Conservation (phyloP, 2,113 vertebrate species). For the Pachypanchax playfairii region DNA sequence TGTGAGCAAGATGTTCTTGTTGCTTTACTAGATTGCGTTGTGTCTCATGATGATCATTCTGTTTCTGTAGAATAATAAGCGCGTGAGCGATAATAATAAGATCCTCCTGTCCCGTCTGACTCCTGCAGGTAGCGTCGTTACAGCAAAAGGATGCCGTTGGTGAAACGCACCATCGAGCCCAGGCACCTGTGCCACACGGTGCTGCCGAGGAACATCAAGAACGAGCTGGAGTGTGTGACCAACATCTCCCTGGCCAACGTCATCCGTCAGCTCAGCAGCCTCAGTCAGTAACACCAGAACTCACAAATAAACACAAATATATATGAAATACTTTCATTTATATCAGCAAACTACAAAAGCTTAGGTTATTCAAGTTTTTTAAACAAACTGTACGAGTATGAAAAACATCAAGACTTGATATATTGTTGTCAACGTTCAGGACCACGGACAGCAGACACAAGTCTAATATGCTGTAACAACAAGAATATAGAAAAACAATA, state of each 20-base stretch:
- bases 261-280: slow-evolving; percentile 97
- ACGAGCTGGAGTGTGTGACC: slow-evolving; percentile 98
- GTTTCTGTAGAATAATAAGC: not conserved
- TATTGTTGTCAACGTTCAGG: not conserved
- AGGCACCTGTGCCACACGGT: slow-evolving; percentile 97
- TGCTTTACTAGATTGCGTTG: not conserved
- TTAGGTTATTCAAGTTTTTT: too few relatives aligned
- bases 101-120: not conserved
- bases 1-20: too few relatives aligned
- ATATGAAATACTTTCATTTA: not conserved
- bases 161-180: slow-evolving; percentile 99
- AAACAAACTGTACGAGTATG: not conserved
- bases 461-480: too few relatives aligned
- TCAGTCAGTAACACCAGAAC: slow-evolving; percentile 86
- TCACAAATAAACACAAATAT: not conserved
- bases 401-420: not conserved
- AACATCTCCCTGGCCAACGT: slow-evolving; percentile 98
- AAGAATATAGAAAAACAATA: not conserved
- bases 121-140: slow-evolving; percentile 64
- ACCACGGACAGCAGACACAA: not conserved
- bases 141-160: slow-evolving; percentile 93
- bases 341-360: too few relatives aligned
- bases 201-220: slow-evolving; percentile 93
- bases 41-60: not conserved
- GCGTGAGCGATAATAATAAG: slow-evolving; percentile 1